phyloP scores from a whole-genome alignment of 2,113 vertebrate genomes.

The Helogale parvula region DNA sequence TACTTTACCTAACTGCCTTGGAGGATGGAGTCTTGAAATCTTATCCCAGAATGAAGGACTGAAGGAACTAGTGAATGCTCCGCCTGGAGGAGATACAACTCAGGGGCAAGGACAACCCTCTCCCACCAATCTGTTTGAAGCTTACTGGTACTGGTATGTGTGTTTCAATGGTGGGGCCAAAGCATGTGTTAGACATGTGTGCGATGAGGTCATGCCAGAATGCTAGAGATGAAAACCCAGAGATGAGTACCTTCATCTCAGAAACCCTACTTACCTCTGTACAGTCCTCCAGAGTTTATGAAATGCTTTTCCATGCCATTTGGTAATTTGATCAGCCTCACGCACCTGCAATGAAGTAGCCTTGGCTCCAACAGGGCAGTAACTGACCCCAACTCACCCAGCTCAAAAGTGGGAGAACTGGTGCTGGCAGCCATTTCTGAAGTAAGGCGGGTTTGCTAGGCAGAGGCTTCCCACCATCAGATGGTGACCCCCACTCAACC shows the following conservation, averaged over 20 bases:
- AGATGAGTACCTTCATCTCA: slow-evolving; percentile 7
- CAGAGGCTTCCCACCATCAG: too few relatives aligned
- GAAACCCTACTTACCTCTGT: neutral
- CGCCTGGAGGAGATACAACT: slow-evolving; percentile 3
- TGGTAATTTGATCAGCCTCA: neutral
- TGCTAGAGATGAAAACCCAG: slow-evolving; percentile 16
- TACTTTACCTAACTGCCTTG: neutral
- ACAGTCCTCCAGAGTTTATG: neutral
- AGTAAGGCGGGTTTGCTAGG: too few relatives aligned
- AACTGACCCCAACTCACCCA: slow-evolving; percentile 1
- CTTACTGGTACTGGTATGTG: slow-evolving; percentile 43
- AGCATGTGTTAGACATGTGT: slow-evolving; percentile 59
- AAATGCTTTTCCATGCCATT: neutral
- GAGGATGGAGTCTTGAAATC: neutral
- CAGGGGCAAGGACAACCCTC: neutral
- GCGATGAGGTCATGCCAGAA: slow-evolving; percentile 61
- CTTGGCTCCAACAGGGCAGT: neutral
- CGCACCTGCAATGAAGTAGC: neutral
- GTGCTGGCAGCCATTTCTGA: too few relatives aligned
- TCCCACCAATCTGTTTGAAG: slow-evolving; percentile 63
- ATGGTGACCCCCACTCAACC: too few relatives aligned
- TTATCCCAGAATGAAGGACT: slow-evolving; percentile 40
- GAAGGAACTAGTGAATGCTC: neutral
- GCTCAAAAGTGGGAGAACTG: neutral
- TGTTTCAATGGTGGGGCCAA: slow-evolving; percentile 54